These are phyloP conservation scores for Nipponia nippon DNA, from an alignment of 2,113 vertebrate genomes.

Conservation along the genomic window DNA sequence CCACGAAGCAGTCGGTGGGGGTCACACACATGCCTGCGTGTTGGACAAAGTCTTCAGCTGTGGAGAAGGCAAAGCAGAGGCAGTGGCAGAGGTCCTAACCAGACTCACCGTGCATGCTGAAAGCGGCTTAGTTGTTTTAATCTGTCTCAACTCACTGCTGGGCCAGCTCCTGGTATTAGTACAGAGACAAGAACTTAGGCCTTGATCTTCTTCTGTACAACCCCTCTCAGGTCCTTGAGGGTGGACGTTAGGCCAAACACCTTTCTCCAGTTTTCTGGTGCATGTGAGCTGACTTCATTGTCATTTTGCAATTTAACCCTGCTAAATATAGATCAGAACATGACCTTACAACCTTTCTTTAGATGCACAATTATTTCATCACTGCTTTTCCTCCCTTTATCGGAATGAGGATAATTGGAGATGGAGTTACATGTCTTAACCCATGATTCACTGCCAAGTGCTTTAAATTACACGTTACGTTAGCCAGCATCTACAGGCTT, in stretches of 20 bases:
- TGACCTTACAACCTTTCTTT: not conserved
- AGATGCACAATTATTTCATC: not conserved
- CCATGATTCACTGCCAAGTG: not conserved
- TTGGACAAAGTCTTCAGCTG: not conserved
- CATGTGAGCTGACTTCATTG: not conserved
- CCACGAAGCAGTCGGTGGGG: accelerated
- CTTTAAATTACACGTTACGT: not conserved
- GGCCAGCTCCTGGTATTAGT: not conserved
- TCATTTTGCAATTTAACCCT: not conserved
- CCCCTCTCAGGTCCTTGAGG: not conserved
- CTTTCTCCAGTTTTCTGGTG: not conserved
- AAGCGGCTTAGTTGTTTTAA: not conserved
- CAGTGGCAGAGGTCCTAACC: not conserved
- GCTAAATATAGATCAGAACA: not conserved
- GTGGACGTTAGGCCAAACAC: not conserved
- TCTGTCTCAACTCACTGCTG: not conserved
- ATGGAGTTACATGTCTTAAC: not conserved
- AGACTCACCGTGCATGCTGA: not conserved
- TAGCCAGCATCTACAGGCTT: not conserved
- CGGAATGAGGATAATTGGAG: not conserved
- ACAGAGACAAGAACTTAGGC: not conserved
- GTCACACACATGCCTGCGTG: accelerated
- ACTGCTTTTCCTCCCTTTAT: not conserved
- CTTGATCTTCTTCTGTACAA: not conserved
- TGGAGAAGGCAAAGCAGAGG: not conserved